Evolutionary conservation across 2,888 invertebrate species (phyloP).

Genomic region (Parelbella ahira): DNA sequence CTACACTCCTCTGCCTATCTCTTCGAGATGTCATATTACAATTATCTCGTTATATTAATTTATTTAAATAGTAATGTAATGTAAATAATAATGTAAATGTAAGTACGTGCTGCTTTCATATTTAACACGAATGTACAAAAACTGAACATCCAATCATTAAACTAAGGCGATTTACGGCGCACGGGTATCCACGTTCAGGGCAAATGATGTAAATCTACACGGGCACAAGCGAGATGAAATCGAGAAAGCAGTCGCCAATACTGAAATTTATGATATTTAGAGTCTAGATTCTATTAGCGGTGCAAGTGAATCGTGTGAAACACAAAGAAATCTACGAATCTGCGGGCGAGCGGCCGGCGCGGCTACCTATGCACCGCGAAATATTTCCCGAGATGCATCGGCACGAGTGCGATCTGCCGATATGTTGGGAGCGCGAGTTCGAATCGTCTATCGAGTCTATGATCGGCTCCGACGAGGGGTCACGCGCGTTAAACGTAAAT

Average conservation of each 20-base stretch:
- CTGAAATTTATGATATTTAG: slow-evolving; percentile 37
- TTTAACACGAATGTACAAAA: too few relatives aligned
- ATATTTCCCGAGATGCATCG: slow-evolving; percentile 76
- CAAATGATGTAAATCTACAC: slow-evolving; percentile 16
- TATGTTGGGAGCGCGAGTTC: slow-evolving; percentile 65
- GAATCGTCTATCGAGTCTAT: slow-evolving; percentile 78
- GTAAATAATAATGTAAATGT: too few relatives aligned
- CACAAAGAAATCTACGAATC: slow-evolving; percentile 68
- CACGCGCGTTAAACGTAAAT: slow-evolving; percentile 80
- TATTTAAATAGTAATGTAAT: too few relatives aligned
- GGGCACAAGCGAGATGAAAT: slow-evolving; percentile 13
- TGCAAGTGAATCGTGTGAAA: slow-evolving; percentile 57
- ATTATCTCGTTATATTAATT: too few relatives aligned
- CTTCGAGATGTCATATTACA: too few relatives aligned
- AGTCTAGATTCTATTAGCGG: slow-evolving; percentile 33
- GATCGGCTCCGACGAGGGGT: slow-evolving; percentile 75
- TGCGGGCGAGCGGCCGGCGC: slow-evolving; percentile 54
- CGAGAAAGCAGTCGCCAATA: slow-evolving; percentile 25
- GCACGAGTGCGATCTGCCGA: slow-evolving; percentile 76
- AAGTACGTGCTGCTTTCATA: too few relatives aligned
- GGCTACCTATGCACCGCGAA: slow-evolving; percentile 54
- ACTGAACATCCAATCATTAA: neutral
- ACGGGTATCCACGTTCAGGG: neutral
- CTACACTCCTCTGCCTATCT: too few relatives aligned
- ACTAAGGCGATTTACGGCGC: neutral